Base-by-base conservation (phyloP, 1,140 invertebrate genomes). In the Sinonovacula constricta region DNA sequence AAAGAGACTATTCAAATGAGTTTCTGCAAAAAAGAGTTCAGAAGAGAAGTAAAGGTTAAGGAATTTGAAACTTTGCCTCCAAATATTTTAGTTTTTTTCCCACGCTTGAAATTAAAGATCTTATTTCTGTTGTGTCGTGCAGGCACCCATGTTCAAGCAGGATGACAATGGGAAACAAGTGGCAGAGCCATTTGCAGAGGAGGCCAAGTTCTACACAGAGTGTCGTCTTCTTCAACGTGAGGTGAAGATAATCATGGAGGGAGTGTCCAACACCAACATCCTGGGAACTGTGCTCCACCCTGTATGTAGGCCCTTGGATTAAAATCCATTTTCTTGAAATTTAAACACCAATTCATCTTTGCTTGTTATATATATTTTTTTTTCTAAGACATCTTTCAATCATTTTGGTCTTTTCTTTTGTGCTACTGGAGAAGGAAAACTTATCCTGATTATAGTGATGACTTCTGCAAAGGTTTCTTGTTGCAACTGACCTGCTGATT, bases 261-360 rank as follows among this genome's bases (percentile, higher is more conserved):
- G 96, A 0, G 94, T 96, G 0, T 97, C 96, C 83, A 98, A 97
- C 86, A 93, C 93, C 81, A 96, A 95, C 78, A 96, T 99, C 86
- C 95, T 99, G 80, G 98, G 98, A 26, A 96, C 95, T n/a, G 95
- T 99, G 81, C 85, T 98, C 39, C 97, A 99, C 92, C 97, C 98
- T 92, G 97, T 92, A 90, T 92, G 91, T 91, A 56, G 39, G 33
- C 18, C 39, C 39, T n/a, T n/a, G n/a, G n/a, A n/a, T n/a, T n/a
- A n/a, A n/a, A n/a, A n/a, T n/a, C n/a, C n/a, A n/a, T n/a, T n/a
- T n/a, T n/a, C n/a, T n/a, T n/a, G n/a, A n/a, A n/a, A n/a, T n/a
- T n/a, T n/a, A n/a, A n/a, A n/a, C n/a, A n/a, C n/a, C n/a, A n/a
- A n/a, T n/a, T n/a, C n/a, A n/a, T n/a, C n/a, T n/a, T n/a, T n/a